Evolutionary conservation across 23 tunicate genomes (phyloP).

Genomic region (Botrylloides violaceus): DNA sequence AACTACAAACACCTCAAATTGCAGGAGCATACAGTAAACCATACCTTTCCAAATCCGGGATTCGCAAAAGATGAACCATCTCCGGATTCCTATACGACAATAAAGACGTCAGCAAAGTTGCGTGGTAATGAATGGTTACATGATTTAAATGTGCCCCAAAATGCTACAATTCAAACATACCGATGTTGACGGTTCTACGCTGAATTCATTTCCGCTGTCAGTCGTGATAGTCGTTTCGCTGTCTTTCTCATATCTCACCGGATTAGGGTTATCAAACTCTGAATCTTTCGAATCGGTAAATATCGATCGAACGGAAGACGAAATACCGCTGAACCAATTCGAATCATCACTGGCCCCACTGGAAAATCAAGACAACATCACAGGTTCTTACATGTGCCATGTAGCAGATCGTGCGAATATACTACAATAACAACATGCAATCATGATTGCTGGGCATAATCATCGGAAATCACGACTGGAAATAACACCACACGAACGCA

Average conservation of each 20-base stretch:
- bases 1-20: too few relatives aligned
- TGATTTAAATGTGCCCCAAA: too few relatives aligned
- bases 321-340: not conserved
- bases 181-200: too few relatives aligned
- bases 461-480: too few relatives aligned
- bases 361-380: not conserved
- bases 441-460: too few relatives aligned
- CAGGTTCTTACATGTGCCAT: too few relatives aligned
- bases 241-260: slow-evolving; percentile 14
- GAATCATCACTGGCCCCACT: not conserved
- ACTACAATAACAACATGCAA: too few relatives aligned
- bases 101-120: not conserved
- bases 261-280: slow-evolving; percentile 3
- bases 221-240: too few relatives aligned
- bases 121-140: not conserved
- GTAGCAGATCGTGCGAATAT: too few relatives aligned
- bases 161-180: too few relatives aligned
- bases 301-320: not conserved
- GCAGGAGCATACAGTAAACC: too few relatives aligned
- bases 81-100: not conserved
- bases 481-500: too few relatives aligned
- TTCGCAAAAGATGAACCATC: slow-evolving; percentile 13
- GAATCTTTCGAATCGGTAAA: not conserved
- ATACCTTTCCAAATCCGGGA: slow-evolving; percentile 23
- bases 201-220: not conserved